Evolutionary conservation across 2,888 invertebrate genomes (phyloP).

Genomic region (Stenodema calcarata): DNA sequence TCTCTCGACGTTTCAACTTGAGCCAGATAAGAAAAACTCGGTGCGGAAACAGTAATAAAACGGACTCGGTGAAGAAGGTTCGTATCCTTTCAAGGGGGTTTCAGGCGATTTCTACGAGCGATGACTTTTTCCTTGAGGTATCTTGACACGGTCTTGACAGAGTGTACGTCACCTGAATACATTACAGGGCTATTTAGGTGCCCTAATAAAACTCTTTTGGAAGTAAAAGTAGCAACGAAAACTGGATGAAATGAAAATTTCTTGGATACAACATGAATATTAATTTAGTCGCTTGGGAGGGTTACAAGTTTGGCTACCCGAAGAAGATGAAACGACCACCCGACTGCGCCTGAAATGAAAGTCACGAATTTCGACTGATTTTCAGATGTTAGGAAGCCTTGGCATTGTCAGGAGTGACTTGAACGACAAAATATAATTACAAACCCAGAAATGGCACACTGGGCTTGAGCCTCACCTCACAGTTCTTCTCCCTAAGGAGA

Average conservation of each 20-base stretch:
- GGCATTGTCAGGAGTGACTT: too few species aligned
- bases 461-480: too few species aligned
- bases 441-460: too few species aligned
- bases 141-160: neutral
- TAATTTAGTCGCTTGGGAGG: neutral
- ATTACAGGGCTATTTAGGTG: neutral
- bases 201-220: neutral
- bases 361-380: too few species aligned
- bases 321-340: too few species aligned
- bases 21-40: neutral
- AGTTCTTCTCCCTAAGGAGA: too few species aligned
- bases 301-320: too few species aligned
- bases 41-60: neutral
- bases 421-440: too few species aligned
- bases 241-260: neutral
- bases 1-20: neutral
- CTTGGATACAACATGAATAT: neutral
- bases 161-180: neutral
- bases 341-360: too few species aligned
- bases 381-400: too few species aligned
- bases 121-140: neutral
- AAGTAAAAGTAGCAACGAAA: neutral
- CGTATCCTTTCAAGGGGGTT: neutral
- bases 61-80: neutral
- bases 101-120: neutral